These are phyloP conservation scores for Rhegmatorhina hoffmannsi DNA, from an alignment of 2,113 vertebrate species.

Conservation along the genomic window DNA sequence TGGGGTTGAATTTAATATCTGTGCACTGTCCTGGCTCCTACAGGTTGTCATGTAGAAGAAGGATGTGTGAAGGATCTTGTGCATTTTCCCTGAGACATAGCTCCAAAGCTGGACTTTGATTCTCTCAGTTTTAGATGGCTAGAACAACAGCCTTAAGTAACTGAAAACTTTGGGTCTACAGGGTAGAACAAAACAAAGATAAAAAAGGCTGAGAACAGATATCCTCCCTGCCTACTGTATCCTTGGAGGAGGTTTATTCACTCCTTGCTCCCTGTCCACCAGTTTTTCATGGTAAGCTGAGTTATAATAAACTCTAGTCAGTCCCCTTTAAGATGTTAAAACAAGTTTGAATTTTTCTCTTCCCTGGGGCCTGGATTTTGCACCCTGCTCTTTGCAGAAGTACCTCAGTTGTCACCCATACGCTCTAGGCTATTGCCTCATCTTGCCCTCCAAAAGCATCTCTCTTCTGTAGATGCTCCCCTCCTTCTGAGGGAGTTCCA, in stretches of 20 bases:
- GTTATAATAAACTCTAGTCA: neutral
- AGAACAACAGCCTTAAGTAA: neutral
- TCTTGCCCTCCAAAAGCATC: neutral
- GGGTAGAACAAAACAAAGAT: neutral
- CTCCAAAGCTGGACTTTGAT: neutral
- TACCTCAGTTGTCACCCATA: rapidly evolving
- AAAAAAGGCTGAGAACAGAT: neutral
- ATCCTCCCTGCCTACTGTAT: neutral
- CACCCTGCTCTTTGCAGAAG: neutral
- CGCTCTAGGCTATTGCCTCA: neutral
- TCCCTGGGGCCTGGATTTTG: neutral
- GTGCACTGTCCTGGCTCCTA: neutral
- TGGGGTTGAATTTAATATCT: neutral
- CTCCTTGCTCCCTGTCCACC: neutral
- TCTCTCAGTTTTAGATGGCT: neutral
- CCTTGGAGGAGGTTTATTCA: neutral
- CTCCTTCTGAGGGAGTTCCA: neutral
- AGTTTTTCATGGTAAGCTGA: neutral
- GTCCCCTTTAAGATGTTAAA: neutral
- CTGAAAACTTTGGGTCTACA: rapidly evolving
- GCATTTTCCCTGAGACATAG: neutral
- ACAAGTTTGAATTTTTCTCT: neutral
- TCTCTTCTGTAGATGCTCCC: neutral
- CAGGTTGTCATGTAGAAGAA: neutral
- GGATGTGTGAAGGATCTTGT: neutral